These are phyloP conservation scores for Amphilophus citrinellus DNA, from an alignment of 2,113 vertebrate species.

Conservation along the genomic window DNA sequence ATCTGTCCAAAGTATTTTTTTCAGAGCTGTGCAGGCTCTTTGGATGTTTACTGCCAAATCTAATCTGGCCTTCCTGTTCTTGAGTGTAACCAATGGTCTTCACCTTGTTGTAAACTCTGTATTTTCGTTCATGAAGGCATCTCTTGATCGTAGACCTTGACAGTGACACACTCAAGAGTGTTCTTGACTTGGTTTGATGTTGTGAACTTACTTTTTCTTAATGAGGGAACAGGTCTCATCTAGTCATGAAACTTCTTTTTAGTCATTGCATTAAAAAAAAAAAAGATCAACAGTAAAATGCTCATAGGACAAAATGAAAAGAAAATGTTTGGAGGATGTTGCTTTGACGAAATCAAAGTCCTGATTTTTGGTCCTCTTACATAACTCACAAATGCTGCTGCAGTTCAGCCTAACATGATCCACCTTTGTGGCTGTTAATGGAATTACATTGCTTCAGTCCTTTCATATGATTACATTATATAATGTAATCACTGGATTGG, in stretches of 20 bases:
- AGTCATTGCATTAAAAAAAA: background rate
- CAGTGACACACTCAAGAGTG: background rate
- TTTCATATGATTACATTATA: slow-evolving; percentile 40
- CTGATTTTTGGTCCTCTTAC: background rate
- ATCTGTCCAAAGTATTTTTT: background rate
- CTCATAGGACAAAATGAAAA: background rate
- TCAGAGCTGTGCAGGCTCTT: too few relatives aligned
- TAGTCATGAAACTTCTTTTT: background rate
- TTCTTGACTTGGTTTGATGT: background rate
- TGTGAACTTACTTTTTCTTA: rapidly evolving
- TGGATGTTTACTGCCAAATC: too few relatives aligned
- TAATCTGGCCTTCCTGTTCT: background rate
- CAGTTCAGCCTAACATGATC: slow-evolving; percentile 11
- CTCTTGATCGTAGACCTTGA: background rate
- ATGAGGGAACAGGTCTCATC: background rate
- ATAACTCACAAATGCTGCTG: background rate
- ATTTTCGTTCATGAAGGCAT: background rate
- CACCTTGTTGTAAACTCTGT: background rate
- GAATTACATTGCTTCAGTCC: slow-evolving; percentile 34
- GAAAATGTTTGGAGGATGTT: background rate
- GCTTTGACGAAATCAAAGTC: background rate
- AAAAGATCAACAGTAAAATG: background rate
- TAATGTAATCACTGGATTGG: slow-evolving; percentile 51
- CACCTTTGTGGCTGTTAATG: slow-evolving; percentile 25
- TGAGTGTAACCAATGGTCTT: background rate